Evolutionary conservation across 1,140 invertebrate species (phyloP), one percentile per base, ranked within the genome.

Genomic region (Panagrolaimus sp.): DNA sequence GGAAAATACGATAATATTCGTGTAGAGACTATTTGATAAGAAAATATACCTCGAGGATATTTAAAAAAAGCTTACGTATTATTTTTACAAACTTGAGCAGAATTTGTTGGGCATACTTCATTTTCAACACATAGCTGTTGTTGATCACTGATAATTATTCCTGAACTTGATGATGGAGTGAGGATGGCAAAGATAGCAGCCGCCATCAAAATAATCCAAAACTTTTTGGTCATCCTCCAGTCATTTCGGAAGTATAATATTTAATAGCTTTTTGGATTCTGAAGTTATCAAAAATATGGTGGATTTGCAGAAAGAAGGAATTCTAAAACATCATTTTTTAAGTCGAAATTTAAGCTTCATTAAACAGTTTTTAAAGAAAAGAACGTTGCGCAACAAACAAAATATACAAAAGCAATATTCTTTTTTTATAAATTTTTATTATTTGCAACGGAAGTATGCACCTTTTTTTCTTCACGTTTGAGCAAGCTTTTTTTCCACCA

Each of bases 41-140:
- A 38, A n/a, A n/a, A n/a, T n/a, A n/a, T n/a, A n/a, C n/a, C n/a
- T n/a, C 12, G n/a, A 47, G n/a, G n/a, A 8, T 52, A 44, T 12
- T 17, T 1, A 67, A 28, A 8, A 12, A 15, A 9, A 55, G 77
- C 75, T 74, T 70, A 77, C 81, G 80, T 82, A 44, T 72, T 73
- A 66, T 82, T 82, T n/a, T 74, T 63, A 67, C 80, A 82, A 63
- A 82, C 71, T 43, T 76, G 71, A 44, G 80, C 80, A 28, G 55
- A 73, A 58, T 71, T 82, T 63, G 69, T 75, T 12, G 81, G 74
- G 73, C 80, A 82, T 15, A 80, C 66, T 38, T 78, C 68, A 58
- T 69, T 69, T 21, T 71, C 58, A 43, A 65, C 24, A 45, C 66
- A 58, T 26, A 28, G 28, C 17, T 24, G 17, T 58, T 14, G 10